These are phyloP conservation scores for Alsophila aescularia DNA, from an alignment of 2,888 invertebrate species.

Conservation along the genomic window DNA sequence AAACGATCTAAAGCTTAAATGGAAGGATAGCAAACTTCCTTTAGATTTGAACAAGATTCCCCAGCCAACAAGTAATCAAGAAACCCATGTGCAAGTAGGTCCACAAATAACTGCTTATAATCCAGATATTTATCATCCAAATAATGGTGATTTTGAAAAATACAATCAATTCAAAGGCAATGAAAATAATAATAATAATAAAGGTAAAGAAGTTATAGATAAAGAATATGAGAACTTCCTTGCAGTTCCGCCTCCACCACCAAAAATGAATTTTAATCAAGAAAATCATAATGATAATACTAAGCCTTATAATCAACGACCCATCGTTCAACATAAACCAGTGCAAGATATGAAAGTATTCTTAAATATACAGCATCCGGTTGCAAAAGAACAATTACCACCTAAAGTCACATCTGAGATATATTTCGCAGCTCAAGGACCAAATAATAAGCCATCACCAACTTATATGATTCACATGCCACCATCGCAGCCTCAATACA, in stretches of 20 bases:
- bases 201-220: conserved; percentile 69
- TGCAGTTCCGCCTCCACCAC: conserved; percentile 78
- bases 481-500: conserved; percentile 48
- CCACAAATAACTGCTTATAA: conserved; percentile 76
- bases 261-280: conserved; percentile 63
- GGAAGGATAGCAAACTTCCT: conserved; percentile 67
- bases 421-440: conserved; percentile 76
- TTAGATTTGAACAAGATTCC: conserved; percentile 64
- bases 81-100: conserved; percentile 75
- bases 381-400: conserved; percentile 65
- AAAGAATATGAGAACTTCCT: conserved; percentile 80
- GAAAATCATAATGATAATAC: conserved; percentile 53
- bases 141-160: conserved; percentile 65
- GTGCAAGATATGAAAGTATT: conserved; percentile 78
- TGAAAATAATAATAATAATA: conserved; percentile 62
- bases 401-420: conserved; percentile 81
- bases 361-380: conserved; percentile 75
- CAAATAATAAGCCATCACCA: conserved; percentile 66
- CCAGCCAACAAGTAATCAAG: conserved; percentile 77
- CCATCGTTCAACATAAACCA: conserved; percentile 72
- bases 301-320: conserved; percentile 68
- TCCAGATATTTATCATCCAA: conserved; percentile 64
- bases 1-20: conserved; percentile 65
- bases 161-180: conserved; percentile 53
- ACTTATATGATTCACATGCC: conserved; percentile 76